Conservation (phyloP, 2,888 invertebrate genomes). For the Amorpha juglandis region DNA sequence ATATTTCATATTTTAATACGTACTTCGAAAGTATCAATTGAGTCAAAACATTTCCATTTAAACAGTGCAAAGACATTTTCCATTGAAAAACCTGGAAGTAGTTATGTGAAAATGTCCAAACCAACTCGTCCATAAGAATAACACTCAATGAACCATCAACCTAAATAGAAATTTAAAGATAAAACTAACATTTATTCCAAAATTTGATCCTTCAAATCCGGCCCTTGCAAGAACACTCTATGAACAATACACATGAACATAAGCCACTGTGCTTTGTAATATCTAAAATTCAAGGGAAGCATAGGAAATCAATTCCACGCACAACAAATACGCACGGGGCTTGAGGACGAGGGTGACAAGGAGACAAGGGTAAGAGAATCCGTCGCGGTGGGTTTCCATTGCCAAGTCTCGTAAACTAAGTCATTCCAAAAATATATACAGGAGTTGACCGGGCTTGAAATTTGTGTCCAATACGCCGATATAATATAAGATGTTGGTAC, state of each 20-base stretch:
- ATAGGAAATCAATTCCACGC: constrained; percentile 70
- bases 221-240: constrained; percentile 31
- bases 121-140: background rate
- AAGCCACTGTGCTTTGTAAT: constrained; percentile 36
- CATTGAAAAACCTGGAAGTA: too few species aligned
- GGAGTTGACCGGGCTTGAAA: too few species aligned
- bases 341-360: constrained; percentile 40
- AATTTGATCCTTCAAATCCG: background rate
- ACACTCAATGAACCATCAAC: background rate
- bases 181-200: background rate
- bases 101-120: too few species aligned
- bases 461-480: too few species aligned
- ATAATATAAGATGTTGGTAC: too few species aligned
- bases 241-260: constrained; percentile 40
- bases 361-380: constrained; percentile 52
- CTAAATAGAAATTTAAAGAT: background rate
- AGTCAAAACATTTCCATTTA: too few species aligned
- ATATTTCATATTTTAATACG: too few species aligned
- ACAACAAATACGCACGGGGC: constrained; percentile 56
- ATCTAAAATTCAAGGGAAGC: constrained; percentile 47
- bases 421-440: background rate
- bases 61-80: too few species aligned
- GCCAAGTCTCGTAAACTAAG: background rate
- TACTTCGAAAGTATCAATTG: too few species aligned
- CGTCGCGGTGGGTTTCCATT: constrained; percentile 50